These are phyloP conservation scores for Phalacrocorax carbo DNA, from an alignment of 2,113 vertebrate species.

Conservation along the genomic window DNA sequence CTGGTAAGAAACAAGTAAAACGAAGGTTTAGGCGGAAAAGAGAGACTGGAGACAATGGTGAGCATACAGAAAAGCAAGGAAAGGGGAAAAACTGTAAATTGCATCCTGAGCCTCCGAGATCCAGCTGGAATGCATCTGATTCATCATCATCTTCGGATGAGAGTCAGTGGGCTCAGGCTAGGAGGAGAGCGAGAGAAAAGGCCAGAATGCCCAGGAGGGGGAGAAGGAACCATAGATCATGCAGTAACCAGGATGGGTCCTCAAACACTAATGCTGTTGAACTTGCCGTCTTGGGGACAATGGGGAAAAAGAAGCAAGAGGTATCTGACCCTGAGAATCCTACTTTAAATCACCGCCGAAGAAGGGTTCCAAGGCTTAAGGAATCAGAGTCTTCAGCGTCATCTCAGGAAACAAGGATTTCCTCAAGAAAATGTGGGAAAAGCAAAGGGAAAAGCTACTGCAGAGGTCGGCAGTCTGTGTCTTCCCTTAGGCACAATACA, in stretches of 20 bases:
- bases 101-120: conserved; percentile 55
- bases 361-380: conserved; percentile 46
- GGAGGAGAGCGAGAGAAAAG: conserved; percentile 84
- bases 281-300: conserved; percentile 72
- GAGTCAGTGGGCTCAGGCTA: conserved; percentile 78
- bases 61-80: conserved; percentile 65
- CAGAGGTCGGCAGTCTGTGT: conserved; percentile 37
- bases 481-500: conserved; percentile 57
- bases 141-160: conserved; percentile 82
- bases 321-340: conserved; percentile 3
- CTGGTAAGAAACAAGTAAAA: conserved; percentile 83
- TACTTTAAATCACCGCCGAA: conserved; percentile 54
- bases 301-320: conserved; percentile 57
- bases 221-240: conserved; percentile 68
- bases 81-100: conserved; percentile 56
- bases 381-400: conserved; percentile 52
- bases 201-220: conserved; percentile 72
- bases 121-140: conserved; percentile 72
- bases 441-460: conserved; percentile 23
- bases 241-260: conserved; percentile 41
- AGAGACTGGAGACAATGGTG: conserved; percentile 68
- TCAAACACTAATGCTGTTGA: conserved; percentile 63
- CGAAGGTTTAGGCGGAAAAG: conserved; percentile 80
- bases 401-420: conserved; percentile 49
- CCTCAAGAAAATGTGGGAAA: conserved; percentile 38